Conservation (phyloP, 2,797 vertebrate genomes). For the Anabacerthia variegaticeps region DNA sequence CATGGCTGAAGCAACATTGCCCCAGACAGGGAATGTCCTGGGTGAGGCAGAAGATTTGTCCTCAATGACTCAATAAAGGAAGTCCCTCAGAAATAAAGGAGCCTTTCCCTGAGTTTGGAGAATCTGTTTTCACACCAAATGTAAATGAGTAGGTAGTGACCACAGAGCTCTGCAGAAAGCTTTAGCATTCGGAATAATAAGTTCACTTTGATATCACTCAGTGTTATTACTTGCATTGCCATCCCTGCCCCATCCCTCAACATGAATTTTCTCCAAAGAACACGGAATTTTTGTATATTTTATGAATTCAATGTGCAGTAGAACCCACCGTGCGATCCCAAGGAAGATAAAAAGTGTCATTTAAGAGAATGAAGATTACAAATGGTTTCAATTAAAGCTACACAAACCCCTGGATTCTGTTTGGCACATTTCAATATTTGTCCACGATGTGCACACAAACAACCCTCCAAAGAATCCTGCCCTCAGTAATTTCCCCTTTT, state of each 20-base stretch:
- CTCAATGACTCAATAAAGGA: background rate
- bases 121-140: background rate
- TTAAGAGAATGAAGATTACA: constrained; percentile 44
- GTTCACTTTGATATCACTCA: background rate
- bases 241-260: background rate
- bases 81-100: background rate
- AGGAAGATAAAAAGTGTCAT: constrained; percentile 8
- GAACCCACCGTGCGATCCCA: background rate
- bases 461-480: background rate
- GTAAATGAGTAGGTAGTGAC: background rate
- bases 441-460: background rate
- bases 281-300: background rate
- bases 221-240: background rate
- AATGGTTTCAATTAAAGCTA: constrained; percentile 41
- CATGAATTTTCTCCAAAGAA: background rate
- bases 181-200: background rate
- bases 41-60: accelerated
- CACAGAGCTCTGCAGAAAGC: background rate
- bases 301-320: background rate
- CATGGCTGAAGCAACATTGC: background rate
- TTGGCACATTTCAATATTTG: constrained; percentile 28
- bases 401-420: background rate
- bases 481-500: background rate
- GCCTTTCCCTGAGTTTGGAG: background rate
- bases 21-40: background rate